A percentile compares a stretch with the other conserved stretches of the same genome.
Conservation (phyloP, 2,888 invertebrate genomes). For the Tenthredo distinguenda region DNA sequence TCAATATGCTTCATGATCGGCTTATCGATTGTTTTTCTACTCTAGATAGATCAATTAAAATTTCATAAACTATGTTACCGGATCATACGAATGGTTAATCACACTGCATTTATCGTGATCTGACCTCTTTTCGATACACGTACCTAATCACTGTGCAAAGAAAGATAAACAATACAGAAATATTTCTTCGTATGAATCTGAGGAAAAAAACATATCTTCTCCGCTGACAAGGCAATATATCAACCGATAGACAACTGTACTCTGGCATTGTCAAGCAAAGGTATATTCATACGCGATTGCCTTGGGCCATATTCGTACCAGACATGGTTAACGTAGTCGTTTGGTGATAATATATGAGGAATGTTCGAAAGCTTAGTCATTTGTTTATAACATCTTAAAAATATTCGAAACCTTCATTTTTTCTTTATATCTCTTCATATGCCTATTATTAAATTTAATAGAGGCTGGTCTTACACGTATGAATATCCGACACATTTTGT, state of each 20-base stretch:
- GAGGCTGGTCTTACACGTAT: not conserved
- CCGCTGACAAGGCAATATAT: not conserved
- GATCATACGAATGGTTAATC: not conserved
- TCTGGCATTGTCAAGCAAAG: not conserved
- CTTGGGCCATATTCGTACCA: slow-evolving; percentile 25
- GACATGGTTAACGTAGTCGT: not conserved
- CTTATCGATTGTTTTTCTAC: slow-evolving; percentile 26
- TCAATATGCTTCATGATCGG: not conserved
- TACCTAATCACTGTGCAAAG: not conserved
- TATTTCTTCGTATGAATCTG: not conserved
- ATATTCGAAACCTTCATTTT: not conserved
- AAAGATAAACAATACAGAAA: not conserved
- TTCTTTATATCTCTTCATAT: not conserved
- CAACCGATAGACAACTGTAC: not conserved
- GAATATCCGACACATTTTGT: not conserved
- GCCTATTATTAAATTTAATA: not conserved
- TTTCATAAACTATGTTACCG: not conserved
- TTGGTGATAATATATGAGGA: not conserved
- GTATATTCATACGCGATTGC: not conserved
- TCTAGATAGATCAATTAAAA: slow-evolving; percentile 5
- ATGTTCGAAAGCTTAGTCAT: not conserved
- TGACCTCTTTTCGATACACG: not conserved
- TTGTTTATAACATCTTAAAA: not conserved
- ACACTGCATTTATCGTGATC: not conserved
- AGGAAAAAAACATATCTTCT: not conserved